phyloP scores from a whole-genome alignment of 2,113 vertebrate species.

The Daboia siamensis region DNA sequence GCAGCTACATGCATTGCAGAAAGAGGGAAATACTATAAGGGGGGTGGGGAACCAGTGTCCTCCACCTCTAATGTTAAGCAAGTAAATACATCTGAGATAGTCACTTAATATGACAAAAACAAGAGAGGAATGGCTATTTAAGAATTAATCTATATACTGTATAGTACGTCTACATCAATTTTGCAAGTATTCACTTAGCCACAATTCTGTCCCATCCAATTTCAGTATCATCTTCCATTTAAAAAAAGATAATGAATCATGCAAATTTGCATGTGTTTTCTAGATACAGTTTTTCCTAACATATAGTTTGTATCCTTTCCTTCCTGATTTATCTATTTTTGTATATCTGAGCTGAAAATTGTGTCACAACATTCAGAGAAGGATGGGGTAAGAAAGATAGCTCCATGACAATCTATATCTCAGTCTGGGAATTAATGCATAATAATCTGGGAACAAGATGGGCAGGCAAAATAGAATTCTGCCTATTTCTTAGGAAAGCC shows the following conservation, averaged over 20 bases:
- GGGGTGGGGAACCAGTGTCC: background rate
- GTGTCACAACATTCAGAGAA: background rate
- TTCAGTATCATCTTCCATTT: background rate
- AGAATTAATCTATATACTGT: background rate
- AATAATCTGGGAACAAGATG: background rate
- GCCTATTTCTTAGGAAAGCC: background rate
- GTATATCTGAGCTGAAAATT: background rate
- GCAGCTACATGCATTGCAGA: background rate
- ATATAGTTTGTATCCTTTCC: background rate
- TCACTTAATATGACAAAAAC: background rate
- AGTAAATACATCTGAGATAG: background rate
- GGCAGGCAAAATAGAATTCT: background rate
- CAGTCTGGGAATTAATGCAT: background rate
- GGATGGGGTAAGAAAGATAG: background rate
- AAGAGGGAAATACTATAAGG: background rate
- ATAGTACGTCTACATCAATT: background rate
- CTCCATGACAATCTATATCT: background rate
- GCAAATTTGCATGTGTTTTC: background rate
- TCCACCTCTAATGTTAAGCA: background rate
- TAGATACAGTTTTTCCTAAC: background rate
- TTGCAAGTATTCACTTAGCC: background rate
- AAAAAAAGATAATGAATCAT: background rate
- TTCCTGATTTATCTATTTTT: background rate
- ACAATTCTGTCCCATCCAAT: background rate
- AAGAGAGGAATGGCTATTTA: background rate